phyloP scores from a whole-genome alignment of 2,797 vertebrate species.

The Myotis pilosus region DNA sequence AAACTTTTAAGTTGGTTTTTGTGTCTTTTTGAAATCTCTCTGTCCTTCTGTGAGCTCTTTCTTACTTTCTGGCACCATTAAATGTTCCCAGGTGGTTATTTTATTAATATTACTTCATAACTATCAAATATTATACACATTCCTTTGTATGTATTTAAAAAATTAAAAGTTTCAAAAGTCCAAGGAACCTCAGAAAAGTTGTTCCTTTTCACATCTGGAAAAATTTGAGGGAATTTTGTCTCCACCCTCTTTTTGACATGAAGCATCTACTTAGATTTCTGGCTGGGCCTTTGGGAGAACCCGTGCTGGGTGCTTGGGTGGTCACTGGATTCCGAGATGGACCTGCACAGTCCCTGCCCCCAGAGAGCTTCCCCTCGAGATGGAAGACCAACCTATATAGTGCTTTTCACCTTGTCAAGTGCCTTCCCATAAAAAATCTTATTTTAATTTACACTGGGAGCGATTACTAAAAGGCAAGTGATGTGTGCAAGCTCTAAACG shows the following conservation, averaged over 20 bases:
- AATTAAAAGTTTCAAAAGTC: slow-evolving; percentile 18
- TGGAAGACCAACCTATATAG: not conserved
- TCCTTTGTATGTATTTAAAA: slow-evolving; percentile 20
- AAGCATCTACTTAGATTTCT: not conserved
- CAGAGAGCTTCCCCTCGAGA: not conserved
- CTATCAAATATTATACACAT: not conserved
- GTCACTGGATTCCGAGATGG: not conserved
- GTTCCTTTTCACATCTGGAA: slow-evolving; percentile 22
- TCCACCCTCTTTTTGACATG: not conserved
- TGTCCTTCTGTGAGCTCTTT: not conserved
- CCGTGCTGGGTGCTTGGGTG: not conserved
- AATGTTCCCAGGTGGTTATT: not conserved
- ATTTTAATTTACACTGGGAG: not conserved
- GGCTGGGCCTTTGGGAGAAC: not conserved
- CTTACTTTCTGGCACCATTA: not conserved
- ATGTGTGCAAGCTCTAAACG: not conserved
- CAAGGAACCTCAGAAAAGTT: not conserved
- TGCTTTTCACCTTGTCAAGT: not conserved
- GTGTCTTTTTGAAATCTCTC: slow-evolving; percentile 13
- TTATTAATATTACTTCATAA: slow-evolving; percentile 30
- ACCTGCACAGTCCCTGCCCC: not conserved
- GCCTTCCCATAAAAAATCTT: not conserved
- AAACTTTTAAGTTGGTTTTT: not conserved
- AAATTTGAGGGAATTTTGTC: not conserved
- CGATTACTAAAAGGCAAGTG: not conserved